A percentile compares a stretch with the other conserved stretches of the same genome.
phyloP scores from a whole-genome alignment of 2,888 invertebrate genomes.

The Pyrrhosoma nymphula region DNA sequence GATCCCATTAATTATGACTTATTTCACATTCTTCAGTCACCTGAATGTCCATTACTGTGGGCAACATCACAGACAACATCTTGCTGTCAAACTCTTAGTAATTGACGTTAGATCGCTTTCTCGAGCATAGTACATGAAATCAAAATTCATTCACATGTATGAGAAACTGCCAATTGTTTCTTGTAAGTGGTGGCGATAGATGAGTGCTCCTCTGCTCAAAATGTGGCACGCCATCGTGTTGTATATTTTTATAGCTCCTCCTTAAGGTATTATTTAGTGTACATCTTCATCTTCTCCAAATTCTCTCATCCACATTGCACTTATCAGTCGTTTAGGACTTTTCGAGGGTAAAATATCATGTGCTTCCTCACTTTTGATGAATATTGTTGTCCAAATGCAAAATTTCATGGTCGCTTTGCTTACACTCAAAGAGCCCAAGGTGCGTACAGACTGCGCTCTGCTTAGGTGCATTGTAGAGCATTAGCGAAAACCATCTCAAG shows the following conservation, averaged over 20 bases:
- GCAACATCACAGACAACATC: not conserved
- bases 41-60: not conserved
- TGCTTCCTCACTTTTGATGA: slow-evolving; percentile 10
- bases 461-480: not conserved
- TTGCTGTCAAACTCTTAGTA: not conserved
- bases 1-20: not conserved
- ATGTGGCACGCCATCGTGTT: slow-evolving; percentile 34
- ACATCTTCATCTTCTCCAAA: not conserved
- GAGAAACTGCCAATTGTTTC: slow-evolving; percentile 39
- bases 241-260: slow-evolving; percentile 56
- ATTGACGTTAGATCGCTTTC: slow-evolving; percentile 22
- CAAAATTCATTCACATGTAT: not conserved
- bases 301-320: not conserved
- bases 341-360: not conserved
- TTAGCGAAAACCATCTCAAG: not conserved
- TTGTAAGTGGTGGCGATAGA: not conserved
- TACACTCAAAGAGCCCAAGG: not conserved
- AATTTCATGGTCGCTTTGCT: not conserved
- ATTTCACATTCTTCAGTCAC: not conserved
- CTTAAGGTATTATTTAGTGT: not conserved
- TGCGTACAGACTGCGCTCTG: not conserved
- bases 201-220: slow-evolving; percentile 55
- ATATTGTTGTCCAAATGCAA: not conserved
- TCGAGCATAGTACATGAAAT: not conserved
- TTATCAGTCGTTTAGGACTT: not conserved